phyloP scores from a whole-genome alignment of 2,888 invertebrate genomes.

The Coelopa pilipes region DNA sequence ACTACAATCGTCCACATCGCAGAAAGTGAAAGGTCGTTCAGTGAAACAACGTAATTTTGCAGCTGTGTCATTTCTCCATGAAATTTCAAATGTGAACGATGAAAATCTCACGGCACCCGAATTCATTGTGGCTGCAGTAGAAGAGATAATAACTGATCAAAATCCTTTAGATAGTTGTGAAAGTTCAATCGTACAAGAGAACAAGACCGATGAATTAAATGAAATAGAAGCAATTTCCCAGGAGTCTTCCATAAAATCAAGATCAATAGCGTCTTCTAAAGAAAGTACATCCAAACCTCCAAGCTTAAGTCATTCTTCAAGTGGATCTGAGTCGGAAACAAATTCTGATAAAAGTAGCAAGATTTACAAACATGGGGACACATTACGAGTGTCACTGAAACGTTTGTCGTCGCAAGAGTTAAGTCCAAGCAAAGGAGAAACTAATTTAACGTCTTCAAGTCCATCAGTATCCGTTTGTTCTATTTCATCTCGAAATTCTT shows the following conservation, averaged over 20 bases:
- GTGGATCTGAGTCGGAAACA: constrained; percentile 51
- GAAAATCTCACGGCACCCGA: constrained; percentile 30
- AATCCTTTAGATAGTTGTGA: neutral
- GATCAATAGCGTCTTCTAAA: neutral
- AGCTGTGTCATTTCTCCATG: constrained; percentile 38
- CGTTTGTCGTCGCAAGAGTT: constrained; percentile 44
- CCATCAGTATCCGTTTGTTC: constrained; percentile 14
- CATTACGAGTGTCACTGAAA: constrained; percentile 51
- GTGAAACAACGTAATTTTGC: constrained; percentile 38
- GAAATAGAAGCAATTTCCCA: constrained; percentile 38
- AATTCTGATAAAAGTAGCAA: constrained; percentile 44
- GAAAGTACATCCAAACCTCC: neutral
- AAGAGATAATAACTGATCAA: constrained; percentile 40
- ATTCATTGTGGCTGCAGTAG: constrained; percentile 42
- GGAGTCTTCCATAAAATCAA: neutral
- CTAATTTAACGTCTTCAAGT: constrained; percentile 28
- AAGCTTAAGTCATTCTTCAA: constrained; percentile 16
- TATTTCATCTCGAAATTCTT: constrained; percentile 12
- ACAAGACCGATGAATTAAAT: constrained; percentile 10
- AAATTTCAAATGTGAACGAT: constrained; percentile 20
- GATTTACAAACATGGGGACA: constrained; percentile 44
- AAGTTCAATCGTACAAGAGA: too few species aligned
- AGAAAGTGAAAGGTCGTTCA: constrained; percentile 8
- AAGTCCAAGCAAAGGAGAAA: constrained; percentile 14
- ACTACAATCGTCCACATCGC: neutral